Conservation (phyloP, 2,888 invertebrate species). For the Clostera curtula region DNA sequence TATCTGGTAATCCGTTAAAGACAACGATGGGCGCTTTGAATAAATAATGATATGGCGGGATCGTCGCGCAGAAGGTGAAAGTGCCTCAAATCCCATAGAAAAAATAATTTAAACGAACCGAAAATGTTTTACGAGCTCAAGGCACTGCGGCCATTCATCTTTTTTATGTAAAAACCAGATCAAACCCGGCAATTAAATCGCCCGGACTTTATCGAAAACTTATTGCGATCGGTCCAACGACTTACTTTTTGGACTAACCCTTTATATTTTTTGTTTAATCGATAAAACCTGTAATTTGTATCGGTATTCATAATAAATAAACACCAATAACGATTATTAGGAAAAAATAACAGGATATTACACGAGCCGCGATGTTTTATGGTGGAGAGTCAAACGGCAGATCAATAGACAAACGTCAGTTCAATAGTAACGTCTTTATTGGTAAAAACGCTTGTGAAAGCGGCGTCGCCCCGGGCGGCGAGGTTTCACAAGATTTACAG, state of each 20-base stretch:
- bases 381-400: constrained; percentile 50
- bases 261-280: constrained; percentile 66
- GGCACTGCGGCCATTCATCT: constrained; percentile 67
- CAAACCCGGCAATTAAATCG: constrained; percentile 74
- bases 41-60: constrained; percentile 46
- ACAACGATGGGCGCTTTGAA: constrained; percentile 42
- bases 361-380: constrained; percentile 53
- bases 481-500: constrained; percentile 58
- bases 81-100: constrained; percentile 54
- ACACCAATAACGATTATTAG: constrained; percentile 74
- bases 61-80: constrained; percentile 57
- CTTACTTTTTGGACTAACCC: constrained; percentile 74
- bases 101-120: constrained; percentile 54
- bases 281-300: constrained; percentile 73
- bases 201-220: constrained; percentile 73
- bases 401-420: constrained; percentile 50
- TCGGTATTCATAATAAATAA: constrained; percentile 71
- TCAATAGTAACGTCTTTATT: constrained; percentile 69
- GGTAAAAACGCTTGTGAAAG: constrained; percentile 67
- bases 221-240: constrained; percentile 72
- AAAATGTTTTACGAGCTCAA: constrained; percentile 61
- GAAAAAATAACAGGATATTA: constrained; percentile 74
- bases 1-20: constrained; percentile 51
- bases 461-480: constrained; percentile 51
- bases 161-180: constrained; percentile 74